Conservation (phyloP, 2,797 vertebrate genomes). For the Simalia tracyae region DNA sequence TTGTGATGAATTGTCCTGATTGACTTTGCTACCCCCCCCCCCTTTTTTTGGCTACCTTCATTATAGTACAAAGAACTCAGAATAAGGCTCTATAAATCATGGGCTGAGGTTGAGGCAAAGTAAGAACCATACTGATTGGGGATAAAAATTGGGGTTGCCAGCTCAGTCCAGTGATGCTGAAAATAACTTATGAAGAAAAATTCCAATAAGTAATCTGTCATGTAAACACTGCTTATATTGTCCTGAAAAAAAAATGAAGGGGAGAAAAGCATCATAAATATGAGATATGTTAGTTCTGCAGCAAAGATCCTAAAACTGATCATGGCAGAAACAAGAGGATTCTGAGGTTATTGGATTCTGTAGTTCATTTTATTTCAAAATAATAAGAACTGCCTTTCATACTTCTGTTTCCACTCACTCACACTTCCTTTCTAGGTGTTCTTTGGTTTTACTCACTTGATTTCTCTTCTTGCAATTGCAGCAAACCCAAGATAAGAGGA, state of each 20-base stretch:
- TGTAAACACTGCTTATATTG: too few species aligned
- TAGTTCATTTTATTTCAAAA: not conserved
- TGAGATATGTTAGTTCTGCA: not conserved
- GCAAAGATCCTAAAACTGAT: not conserved
- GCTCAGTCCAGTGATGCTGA: not conserved
- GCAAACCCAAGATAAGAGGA: slow-evolving; percentile 58
- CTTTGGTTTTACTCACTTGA: not conserved
- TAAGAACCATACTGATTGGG: not conserved
- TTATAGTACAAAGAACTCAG: not conserved
- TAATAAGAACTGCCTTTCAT: not conserved
- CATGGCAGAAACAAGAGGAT: not conserved
- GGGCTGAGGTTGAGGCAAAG: not conserved
- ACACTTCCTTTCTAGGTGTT: not conserved
- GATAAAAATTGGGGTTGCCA: not conserved
- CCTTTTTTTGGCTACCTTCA: not conserved
- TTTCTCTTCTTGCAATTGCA: slow-evolving; percentile 13
- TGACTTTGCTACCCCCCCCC: not conserved
- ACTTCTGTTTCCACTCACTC: not conserved
- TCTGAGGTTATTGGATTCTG: not conserved
- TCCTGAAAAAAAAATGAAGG: not conserved
- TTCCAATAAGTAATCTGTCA: too few species aligned
- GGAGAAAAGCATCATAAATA: not conserved
- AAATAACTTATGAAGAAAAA: too few species aligned
- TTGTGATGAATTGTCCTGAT: not conserved
- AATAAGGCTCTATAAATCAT: not conserved